Percentiles rank a stretch among this genome's conserved stretches.
Conservation (phyloP, 2,888 invertebrate species). For the Patella pellucida region DNA sequence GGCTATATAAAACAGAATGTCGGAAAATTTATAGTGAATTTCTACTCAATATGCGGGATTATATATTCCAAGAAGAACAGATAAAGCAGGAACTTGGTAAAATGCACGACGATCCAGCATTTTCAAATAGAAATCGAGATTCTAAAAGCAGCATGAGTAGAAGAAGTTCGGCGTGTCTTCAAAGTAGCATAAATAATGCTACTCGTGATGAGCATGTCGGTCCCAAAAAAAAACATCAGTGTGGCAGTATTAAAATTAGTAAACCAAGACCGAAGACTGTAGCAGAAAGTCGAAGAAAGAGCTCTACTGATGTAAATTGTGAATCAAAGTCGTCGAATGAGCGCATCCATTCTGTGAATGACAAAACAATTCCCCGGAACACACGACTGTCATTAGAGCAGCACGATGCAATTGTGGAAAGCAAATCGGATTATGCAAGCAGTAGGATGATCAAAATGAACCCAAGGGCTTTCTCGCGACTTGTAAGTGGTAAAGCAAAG, state of each 20-base stretch:
- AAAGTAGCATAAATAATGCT: not conserved
- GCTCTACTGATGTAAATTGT: not conserved
- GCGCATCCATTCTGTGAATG: not conserved
- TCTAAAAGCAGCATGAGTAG: not conserved
- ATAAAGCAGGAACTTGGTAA: slow-evolving; percentile 36
- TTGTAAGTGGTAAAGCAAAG: slow-evolving; percentile 41
- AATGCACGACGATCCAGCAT: slow-evolving; percentile 35
- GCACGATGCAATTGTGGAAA: slow-evolving; percentile 22
- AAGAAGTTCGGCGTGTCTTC: not conserved
- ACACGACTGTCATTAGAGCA: slow-evolving; percentile 2
- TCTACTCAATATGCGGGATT: slow-evolving; percentile 45
- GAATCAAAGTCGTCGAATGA: not conserved
- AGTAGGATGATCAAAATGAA: slow-evolving; percentile 42
- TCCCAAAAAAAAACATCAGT: not conserved
- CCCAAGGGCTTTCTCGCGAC: slow-evolving; percentile 44
- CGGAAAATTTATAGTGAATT: slow-evolving; percentile 49
- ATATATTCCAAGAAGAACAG: slow-evolving; percentile 46
- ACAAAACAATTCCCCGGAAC: not conserved
- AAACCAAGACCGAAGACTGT: slow-evolving; percentile 18
- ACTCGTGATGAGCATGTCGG: not conserved
- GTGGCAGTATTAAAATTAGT: not conserved
- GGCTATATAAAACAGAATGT: slow-evolving; percentile 48
- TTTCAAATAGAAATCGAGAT: not conserved
- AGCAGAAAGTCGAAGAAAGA: not conserved
- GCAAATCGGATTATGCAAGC: slow-evolving; percentile 10